A percentile compares a stretch with the other conserved stretches of the same genome.
These are phyloP conservation scores for Drosophila yooni DNA, from an alignment of 2,888 invertebrate species.

Conservation along the genomic window DNA sequence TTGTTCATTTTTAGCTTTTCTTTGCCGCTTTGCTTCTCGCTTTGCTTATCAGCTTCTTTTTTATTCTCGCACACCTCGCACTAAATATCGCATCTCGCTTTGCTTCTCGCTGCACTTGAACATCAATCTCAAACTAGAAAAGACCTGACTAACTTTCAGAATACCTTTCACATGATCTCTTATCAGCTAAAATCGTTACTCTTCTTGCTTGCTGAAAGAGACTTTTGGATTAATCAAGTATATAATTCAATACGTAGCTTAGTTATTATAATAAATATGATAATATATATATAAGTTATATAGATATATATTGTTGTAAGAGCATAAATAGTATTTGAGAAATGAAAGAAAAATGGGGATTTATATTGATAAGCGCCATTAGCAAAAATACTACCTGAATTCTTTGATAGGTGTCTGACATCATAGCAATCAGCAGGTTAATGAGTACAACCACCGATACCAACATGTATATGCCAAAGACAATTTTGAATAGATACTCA, in stretches of 20 bases:
- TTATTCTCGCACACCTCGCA: not conserved
- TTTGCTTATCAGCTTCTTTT: not conserved
- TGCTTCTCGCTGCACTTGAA: constrained; percentile 5
- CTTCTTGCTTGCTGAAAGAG: constrained; percentile 56
- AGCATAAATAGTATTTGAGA: constrained; percentile 35
- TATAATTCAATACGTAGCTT: constrained; percentile 51
- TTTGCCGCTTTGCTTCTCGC: not conserved
- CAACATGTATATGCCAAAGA: constrained; percentile 98
- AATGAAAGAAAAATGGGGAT: constrained; percentile 16
- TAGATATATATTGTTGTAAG: constrained; percentile 4
- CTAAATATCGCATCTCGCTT: not conserved
- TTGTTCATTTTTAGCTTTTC: not conserved
- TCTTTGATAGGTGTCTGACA: constrained; percentile 99
- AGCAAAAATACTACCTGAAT: constrained; percentile 92
- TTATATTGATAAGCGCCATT: constrained; percentile 59
- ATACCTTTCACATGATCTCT: not conserved
- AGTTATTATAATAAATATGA: constrained; percentile 32
- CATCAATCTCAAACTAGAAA: not conserved
- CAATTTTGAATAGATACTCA: constrained; percentile 93
- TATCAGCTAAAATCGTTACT: not conserved
- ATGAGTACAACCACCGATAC: constrained; percentile 99
- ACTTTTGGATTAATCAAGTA: constrained; percentile 49
- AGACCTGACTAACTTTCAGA: not conserved
- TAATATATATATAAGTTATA: constrained; percentile 9
- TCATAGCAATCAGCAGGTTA: constrained; percentile 99